Percentiles rank a stretch among this genome's conserved stretches.
Evolutionary conservation across 2,797 vertebrate genomes (phyloP).

Genomic region (Gastrophryne carolinensis): DNA sequence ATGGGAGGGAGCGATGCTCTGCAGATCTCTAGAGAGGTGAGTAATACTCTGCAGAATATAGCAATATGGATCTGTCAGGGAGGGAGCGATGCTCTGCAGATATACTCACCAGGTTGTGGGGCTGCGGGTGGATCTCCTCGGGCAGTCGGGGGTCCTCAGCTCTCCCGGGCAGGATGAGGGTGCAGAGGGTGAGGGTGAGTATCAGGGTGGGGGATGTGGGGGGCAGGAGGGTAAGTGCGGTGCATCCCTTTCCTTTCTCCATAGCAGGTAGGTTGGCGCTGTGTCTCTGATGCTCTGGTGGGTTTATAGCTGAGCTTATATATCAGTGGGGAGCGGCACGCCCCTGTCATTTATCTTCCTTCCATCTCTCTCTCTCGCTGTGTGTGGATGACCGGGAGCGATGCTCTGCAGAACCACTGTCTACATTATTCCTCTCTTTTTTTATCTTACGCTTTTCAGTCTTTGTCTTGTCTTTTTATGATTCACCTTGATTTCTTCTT

Average conservation of each 20-base stretch:
- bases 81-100: constrained; percentile 11
- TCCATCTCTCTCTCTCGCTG: background rate
- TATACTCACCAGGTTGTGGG: constrained; percentile 25
- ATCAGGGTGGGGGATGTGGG: background rate
- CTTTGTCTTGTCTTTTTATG: no score
- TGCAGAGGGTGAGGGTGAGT: background rate
- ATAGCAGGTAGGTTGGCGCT: background rate
- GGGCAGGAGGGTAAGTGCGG: background rate
- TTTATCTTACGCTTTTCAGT: no score
- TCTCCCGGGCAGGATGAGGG: constrained; percentile 2
- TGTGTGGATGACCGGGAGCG: no score
- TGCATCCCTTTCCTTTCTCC: constrained; percentile 4
- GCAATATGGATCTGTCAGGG: background rate
- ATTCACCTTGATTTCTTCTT: no score
- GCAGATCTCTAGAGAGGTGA: background rate
- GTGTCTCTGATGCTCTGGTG: no score
- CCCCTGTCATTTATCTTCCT: background rate
- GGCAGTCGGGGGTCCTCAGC: constrained; percentile 1
- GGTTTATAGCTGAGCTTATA: background rate
- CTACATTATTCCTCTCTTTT: background rate
- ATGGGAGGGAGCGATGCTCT: background rate
- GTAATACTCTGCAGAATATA: background rate
- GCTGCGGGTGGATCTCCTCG: background rate
- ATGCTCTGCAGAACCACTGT: no score
- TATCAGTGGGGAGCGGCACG: background rate